phyloP scores from a whole-genome alignment of 2,888 invertebrate genomes.

The Lagria hirta region DNA sequence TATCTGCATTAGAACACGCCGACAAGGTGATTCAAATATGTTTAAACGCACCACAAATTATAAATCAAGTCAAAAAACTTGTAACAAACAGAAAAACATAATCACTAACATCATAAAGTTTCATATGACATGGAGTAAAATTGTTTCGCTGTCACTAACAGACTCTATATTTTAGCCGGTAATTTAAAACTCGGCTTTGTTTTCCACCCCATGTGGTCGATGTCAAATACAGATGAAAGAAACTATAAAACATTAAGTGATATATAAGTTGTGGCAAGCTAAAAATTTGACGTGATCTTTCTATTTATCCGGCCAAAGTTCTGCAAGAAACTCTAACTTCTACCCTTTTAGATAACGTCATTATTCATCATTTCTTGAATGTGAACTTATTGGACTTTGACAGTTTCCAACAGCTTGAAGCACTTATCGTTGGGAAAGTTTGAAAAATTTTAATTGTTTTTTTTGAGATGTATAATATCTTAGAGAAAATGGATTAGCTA shows the following conservation, averaged over 20 bases:
- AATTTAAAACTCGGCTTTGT: conserved; percentile 48
- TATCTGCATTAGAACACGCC: no score
- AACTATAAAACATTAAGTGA: conserved; percentile 39
- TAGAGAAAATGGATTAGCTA: no score
- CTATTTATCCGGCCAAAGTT: conserved; percentile 14
- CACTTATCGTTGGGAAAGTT: no score
- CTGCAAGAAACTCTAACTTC: conserved; percentile 19
- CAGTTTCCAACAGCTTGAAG: no score
- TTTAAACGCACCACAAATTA: conserved; percentile 32
- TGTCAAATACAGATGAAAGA: conserved; percentile 44
- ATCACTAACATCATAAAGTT: conserved; percentile 48
- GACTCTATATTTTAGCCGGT: conserved; percentile 45
- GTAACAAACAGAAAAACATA: conserved; percentile 43
- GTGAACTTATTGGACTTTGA: conserved; percentile 13
- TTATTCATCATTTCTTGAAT: conserved; percentile 19
- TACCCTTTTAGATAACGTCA: conserved; percentile 16
- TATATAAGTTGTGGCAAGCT: conserved; percentile 27
- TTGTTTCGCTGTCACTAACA: conserved; percentile 47
- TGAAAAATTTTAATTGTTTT: no score
- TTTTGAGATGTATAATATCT: no score
- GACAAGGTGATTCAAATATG: conserved; percentile 33
- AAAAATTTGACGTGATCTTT: conserved; percentile 18
- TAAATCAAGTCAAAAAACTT: conserved; percentile 40
- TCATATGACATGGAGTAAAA: conserved; percentile 45
- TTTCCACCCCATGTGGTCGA: conserved; percentile 45